Evolutionary conservation across 2,888 invertebrate species (phyloP), one percentile per base, ranked within the genome.

Genomic region (Eugnorisma glareosa): DNA sequence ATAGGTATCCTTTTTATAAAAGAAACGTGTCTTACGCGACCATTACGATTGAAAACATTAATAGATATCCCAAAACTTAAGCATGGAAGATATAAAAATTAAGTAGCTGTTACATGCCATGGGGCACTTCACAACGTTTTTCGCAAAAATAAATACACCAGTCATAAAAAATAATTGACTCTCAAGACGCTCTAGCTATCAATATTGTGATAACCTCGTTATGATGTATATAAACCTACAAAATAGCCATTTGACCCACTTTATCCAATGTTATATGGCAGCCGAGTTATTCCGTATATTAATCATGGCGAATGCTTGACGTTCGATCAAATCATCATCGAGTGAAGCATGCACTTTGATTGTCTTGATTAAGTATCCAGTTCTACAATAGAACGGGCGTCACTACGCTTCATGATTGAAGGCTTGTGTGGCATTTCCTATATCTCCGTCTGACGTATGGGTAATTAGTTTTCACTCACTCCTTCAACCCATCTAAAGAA

Each of bases 131-230:
- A 68, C 77, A 83, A 89, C 88, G 77, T 86, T 89, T 88, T 84
- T 82, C 84, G 78, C 81, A 83, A 89, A 91, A 91, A 89, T 85
- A 89, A 89, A 90, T 90, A 85, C 75, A 79, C 89, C 83, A 88
- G 88, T 91, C 92, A 92, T 92, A 92, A 91, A 91, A 92, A 90
- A 89, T 92, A 93, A 93, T 93, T 91, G 93, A 91, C 91, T 91
- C 90, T 91, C 89, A 90, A 90, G 89, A 85, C 87, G 88, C 83
- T 83, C 73, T 87, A 88, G 90, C 88, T 90, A 92, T 93, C 92
- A 92, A 93, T 92, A 92, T 91, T 90, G 90, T 90, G 90, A 91
- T 91, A 92, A 90, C 86, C 90, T 89, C 89, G 87, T 89, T 90
- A 91, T 88, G 84, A 89, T 89, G 87, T 88, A 89, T 88, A 91